phyloP scores from a whole-genome alignment of 2,113 vertebrate species.

The Loxodonta africana region DNA sequence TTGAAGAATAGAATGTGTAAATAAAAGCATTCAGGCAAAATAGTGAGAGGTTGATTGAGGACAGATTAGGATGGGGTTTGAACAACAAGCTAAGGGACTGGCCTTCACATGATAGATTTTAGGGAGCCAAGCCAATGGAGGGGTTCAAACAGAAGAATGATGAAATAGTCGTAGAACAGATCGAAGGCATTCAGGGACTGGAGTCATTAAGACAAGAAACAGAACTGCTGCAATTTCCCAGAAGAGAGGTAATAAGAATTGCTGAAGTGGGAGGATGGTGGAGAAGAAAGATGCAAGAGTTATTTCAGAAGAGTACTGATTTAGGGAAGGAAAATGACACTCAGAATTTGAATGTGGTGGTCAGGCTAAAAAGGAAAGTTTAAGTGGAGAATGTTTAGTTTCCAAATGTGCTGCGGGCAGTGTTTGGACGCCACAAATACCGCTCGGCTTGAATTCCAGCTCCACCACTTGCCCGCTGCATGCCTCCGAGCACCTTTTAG shows the following conservation, averaged over 20 bases:
- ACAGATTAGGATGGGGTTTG: not conserved
- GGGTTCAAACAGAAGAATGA: not conserved
- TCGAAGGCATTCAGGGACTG: not conserved
- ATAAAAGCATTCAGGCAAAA: not conserved
- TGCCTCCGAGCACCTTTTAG: not conserved
- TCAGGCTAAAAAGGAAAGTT: not conserved
- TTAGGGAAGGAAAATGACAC: not conserved
- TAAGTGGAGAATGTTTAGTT: not conserved
- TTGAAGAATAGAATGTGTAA: not conserved
- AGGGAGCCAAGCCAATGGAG: not conserved
- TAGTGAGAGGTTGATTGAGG: not conserved
- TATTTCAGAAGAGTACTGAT: not conserved
- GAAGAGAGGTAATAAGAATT: not conserved
- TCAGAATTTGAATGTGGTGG: not conserved
- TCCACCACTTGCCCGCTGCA: not conserved
- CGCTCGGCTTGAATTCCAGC: not conserved
- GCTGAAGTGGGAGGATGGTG: not conserved
- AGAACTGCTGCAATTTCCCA: not conserved
- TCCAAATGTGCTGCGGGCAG: not conserved
- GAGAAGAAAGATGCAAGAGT: not conserved
- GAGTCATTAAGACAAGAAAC: not conserved
- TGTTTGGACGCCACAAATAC: not conserved
- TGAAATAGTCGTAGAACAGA: not conserved
- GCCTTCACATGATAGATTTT: not conserved
- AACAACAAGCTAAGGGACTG: not conserved